Evolutionary conservation across 2,113 vertebrate species (phyloP).

Genomic region (Zosterops lateralis): DNA sequence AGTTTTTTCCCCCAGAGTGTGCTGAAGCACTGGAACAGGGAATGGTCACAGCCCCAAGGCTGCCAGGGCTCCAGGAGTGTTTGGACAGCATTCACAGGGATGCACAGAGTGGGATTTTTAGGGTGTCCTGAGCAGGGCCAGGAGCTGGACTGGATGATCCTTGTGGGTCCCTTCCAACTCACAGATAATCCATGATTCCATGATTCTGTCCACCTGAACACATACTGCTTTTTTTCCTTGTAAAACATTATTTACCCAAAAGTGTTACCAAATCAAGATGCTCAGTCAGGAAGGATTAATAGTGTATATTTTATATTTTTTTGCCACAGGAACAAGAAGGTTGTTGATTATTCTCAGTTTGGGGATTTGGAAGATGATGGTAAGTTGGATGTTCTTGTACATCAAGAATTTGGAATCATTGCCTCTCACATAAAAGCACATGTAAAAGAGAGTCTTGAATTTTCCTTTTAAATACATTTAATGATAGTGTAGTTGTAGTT

Average conservation of each 20-base stretch:
- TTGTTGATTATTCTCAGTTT: conserved; percentile 73
- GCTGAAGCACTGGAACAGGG: not conserved
- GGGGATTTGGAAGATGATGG: conserved; percentile 70
- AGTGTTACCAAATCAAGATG: not conserved
- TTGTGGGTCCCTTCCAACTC: not conserved
- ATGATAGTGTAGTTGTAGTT: not conserved
- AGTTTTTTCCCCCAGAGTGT: not conserved
- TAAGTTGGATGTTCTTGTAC: conserved; percentile 13
- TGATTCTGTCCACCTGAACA: accelerated
- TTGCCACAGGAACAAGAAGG: conserved; percentile 68
- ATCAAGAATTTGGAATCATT: not conserved
- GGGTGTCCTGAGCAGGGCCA: not conserved
- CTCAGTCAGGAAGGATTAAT: not conserved
- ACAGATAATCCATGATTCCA: not conserved
- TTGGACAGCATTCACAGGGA: accelerated
- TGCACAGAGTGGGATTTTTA: not conserved
- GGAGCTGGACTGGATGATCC: not conserved
- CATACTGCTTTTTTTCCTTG: not conserved
- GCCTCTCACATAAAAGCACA: not conserved
- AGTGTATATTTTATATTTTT: not conserved
- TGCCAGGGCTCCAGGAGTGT: not conserved
- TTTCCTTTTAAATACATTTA: not conserved
- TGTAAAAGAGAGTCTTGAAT: not conserved
- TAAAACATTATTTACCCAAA: not conserved
- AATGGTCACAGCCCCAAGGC: accelerated